Conservation (phyloP, 2,888 invertebrate species). For the Epinotia brunnichana region DNA sequence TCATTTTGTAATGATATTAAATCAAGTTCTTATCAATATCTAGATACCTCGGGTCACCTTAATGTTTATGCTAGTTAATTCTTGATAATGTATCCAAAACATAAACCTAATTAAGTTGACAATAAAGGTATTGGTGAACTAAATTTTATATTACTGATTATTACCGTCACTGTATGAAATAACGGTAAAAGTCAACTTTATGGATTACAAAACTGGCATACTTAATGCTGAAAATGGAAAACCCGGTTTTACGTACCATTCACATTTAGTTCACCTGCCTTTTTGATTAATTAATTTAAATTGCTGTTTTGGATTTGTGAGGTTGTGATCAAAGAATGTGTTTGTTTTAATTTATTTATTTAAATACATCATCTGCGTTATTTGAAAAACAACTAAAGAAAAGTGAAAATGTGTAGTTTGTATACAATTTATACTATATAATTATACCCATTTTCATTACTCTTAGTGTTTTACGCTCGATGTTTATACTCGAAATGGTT, state of each 20-base stretch:
- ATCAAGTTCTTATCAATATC: neutral
- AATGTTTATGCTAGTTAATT: conserved; percentile 33
- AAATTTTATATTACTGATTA: neutral
- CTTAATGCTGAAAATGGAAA: neutral
- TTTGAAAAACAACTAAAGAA: conserved; percentile 9
- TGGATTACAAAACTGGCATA: too few species aligned
- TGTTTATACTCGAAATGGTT: conserved; percentile 28
- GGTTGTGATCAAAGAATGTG: conserved; percentile 39
- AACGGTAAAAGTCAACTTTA: neutral
- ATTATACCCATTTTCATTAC: neutral
- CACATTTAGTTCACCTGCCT: conserved; percentile 10
- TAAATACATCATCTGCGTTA: neutral
- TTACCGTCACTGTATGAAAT: neutral
- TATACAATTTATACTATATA: neutral
- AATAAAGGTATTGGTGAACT: conserved; percentile 3
- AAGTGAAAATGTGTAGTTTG: neutral
- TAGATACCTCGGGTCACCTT: conserved; percentile 16
- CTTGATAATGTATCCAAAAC: conserved; percentile 24
- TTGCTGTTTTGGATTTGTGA: conserved; percentile 35
- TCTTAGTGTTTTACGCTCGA: conserved; percentile 19
- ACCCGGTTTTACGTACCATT: neutral
- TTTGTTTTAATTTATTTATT: conserved; percentile 43
- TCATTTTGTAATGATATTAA: neutral
- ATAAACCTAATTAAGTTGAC: conserved; percentile 17
- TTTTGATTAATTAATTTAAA: conserved; percentile 27